Evolutionary conservation across 1,140 invertebrate species (phyloP).

Genomic region (Caenorhabditis brenneri): DNA sequence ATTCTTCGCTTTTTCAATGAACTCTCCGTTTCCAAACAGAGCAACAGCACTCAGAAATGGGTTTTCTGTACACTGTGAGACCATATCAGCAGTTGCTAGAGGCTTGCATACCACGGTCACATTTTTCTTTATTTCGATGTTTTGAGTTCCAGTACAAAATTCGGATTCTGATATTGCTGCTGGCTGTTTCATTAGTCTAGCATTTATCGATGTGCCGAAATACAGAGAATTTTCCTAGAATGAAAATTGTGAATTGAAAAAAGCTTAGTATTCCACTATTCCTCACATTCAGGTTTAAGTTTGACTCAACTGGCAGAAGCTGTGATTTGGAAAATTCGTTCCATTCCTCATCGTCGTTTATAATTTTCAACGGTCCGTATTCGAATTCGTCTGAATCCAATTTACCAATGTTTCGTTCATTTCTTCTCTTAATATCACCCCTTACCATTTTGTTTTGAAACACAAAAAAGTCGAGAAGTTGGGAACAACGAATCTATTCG

Average conservation of each 20-base stretch:
- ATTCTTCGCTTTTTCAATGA: not conserved
- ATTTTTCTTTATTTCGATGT: not conserved
- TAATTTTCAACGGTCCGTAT: not conserved
- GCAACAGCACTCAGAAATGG: not conserved
- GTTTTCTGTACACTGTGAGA: not conserved
- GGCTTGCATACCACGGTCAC: not conserved
- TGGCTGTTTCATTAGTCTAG: not conserved
- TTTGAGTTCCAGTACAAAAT: slow-evolving; percentile 28
- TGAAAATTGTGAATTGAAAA: not conserved
- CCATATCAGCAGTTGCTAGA: not conserved
- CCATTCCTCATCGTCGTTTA: not conserved
- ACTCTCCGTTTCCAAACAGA: not conserved
- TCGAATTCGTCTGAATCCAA: slow-evolving; percentile 1
- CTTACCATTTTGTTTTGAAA: not conserved
- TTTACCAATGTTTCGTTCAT: not conserved
- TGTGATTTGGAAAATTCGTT: not conserved
- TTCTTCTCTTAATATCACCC: not conserved
- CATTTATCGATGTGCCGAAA: not conserved
- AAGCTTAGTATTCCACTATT: not conserved
- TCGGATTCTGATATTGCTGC: not conserved
- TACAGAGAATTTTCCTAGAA: not conserved
- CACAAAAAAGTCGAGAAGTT: not conserved
- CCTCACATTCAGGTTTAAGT: not conserved
- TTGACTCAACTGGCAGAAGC: too few species aligned
- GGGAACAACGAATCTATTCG: slow-evolving; percentile 8